These are phyloP conservation scores for Dendrolimus pini DNA, from an alignment of 2,888 invertebrate species.

Conservation along the genomic window DNA sequence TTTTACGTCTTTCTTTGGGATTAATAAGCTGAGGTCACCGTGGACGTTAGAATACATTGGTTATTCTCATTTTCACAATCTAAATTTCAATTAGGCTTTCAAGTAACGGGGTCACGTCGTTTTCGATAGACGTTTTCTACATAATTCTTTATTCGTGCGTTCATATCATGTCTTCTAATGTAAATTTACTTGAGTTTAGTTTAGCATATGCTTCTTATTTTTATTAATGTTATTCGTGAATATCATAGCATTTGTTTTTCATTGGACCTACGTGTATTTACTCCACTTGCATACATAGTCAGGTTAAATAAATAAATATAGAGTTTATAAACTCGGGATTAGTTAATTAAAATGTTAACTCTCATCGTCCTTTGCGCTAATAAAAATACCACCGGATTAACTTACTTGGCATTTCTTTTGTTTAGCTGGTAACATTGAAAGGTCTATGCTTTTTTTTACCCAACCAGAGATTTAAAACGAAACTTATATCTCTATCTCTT, in stretches of 20 bases:
- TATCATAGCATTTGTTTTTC: neutral
- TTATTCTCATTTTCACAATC: conserved; percentile 60
- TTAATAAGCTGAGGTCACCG: conserved; percentile 56
- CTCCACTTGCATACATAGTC: too few species aligned
- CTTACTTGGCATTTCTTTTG: too few species aligned
- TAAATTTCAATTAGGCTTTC: conserved; percentile 63
- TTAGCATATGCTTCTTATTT: conserved; percentile 3
- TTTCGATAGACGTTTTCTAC: conserved; percentile 52
- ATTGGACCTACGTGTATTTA: neutral
- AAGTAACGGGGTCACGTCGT: conserved; percentile 68
- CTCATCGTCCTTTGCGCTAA: neutral
- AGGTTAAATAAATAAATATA: too few species aligned
- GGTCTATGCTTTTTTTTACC: too few species aligned
- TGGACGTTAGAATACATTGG: conserved; percentile 59
- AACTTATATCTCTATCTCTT: too few species aligned
- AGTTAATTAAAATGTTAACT: neutral
- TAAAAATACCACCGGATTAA: too few species aligned
- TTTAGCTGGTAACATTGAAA: too few species aligned
- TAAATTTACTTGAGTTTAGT: conserved; percentile 19
- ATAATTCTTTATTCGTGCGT: conserved; percentile 44
- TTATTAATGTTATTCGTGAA: neutral
- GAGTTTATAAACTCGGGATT: too few species aligned
- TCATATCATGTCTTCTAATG: conserved; percentile 27
- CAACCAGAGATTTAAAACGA: too few species aligned
- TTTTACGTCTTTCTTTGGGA: conserved; percentile 42